Evolutionary conservation across 2,888 invertebrate genomes (phyloP).

Genomic region (Pocota personata): DNA sequence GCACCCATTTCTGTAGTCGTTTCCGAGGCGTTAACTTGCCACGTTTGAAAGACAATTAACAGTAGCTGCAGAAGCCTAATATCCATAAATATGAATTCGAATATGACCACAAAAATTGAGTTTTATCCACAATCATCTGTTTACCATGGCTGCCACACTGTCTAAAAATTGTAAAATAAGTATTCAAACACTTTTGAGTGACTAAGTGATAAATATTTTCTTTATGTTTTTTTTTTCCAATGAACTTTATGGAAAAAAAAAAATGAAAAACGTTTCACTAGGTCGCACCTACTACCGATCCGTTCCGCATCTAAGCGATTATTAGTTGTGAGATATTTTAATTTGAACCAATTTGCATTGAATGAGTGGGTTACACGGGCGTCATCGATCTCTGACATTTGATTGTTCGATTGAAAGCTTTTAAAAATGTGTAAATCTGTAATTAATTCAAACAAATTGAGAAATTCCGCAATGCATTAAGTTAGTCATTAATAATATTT

Average conservation of each 20-base stretch:
- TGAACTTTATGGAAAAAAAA: neutral
- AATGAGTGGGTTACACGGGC: slow-evolving; percentile 5
- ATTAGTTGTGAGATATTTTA: slow-evolving; percentile 22
- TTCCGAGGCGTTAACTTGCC: too few species aligned
- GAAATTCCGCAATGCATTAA: slow-evolving; percentile 14
- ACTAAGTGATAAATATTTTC: neutral
- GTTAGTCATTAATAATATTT: neutral
- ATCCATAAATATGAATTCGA: too few species aligned
- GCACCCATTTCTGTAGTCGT: too few species aligned
- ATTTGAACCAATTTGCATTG: slow-evolving; percentile 22
- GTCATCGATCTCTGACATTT: neutral
- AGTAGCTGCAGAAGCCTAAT: too few species aligned
- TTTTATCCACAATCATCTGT: too few species aligned
- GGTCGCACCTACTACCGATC: slow-evolving; percentile 8
- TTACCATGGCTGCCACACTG: too few species aligned
- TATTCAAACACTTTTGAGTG: neutral
- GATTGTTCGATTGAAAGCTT: neutral
- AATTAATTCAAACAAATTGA: slow-evolving; percentile 13
- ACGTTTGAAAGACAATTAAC: too few species aligned
- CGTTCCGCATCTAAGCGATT: neutral
- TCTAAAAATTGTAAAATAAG: too few species aligned
- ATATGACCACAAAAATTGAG: too few species aligned
- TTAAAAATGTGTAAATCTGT: neutral
- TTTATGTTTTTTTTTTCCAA: neutral
- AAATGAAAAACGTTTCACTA: neutral